phyloP scores from a whole-genome alignment of 1,140 invertebrate genomes.

The Zaprionus lachaisei region DNA sequence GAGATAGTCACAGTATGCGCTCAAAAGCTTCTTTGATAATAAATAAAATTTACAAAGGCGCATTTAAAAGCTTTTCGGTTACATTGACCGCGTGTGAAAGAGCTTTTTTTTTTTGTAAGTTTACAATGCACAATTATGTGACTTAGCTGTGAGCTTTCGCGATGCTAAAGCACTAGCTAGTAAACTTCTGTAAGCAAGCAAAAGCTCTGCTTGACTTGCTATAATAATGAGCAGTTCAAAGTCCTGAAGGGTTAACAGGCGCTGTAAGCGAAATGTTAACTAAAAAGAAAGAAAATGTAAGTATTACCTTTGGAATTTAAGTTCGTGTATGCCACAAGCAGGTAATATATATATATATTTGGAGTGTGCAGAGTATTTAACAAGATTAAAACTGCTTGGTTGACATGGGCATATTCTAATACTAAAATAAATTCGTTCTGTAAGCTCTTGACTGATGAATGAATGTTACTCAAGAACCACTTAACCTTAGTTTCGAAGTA shows the following conservation, averaged over 20 bases:
- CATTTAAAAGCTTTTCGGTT: slow-evolving; percentile 9
- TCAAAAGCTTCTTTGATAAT: slow-evolving; percentile 23
- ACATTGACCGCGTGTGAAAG: background rate
- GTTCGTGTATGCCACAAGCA: too few relatives aligned
- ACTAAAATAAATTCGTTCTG: too few relatives aligned
- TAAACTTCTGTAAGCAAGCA: slow-evolving; percentile 12
- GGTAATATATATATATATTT: too few relatives aligned
- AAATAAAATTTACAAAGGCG: slow-evolving; percentile 12
- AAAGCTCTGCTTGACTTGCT: slow-evolving; percentile 15
- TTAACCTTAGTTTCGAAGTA: too few relatives aligned
- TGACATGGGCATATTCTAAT: too few relatives aligned
- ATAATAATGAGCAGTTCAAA: background rate
- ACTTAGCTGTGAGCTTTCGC: slow-evolving; percentile 18
- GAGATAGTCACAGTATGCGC: slow-evolving; percentile 24
- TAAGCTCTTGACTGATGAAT: too few relatives aligned
- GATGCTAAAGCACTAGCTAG: background rate
- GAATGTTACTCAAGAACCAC: too few relatives aligned
- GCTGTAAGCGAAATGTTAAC: background rate
- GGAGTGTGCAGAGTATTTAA: too few relatives aligned
- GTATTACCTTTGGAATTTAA: too few relatives aligned
- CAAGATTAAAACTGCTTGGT: too few relatives aligned
- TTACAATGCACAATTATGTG: slow-evolving; percentile 10
- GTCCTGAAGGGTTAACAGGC: background rate
- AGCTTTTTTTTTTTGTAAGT: slow-evolving; percentile 21
- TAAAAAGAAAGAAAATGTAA: too few relatives aligned